Evolutionary conservation across 2,113 vertebrate genomes (phyloP).

Genomic region (Erpornis zantholeuca): DNA sequence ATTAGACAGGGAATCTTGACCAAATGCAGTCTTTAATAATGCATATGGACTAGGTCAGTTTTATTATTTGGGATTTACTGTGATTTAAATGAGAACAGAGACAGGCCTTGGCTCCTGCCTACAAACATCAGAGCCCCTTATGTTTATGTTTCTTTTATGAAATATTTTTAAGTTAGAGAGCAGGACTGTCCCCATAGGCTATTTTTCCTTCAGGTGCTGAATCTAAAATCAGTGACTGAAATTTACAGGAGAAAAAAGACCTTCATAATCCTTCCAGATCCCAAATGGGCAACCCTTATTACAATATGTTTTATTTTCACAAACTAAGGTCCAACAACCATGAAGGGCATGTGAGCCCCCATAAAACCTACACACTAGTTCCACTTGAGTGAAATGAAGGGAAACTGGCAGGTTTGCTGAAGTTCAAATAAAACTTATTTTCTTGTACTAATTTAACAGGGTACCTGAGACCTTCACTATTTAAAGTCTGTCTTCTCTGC

Average conservation of each 20-base stretch:
- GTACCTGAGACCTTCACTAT: not conserved
- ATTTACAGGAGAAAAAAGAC: conserved; percentile 21
- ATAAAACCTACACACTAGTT: not conserved
- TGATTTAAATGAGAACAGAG: conserved; percentile 33
- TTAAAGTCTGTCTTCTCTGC: conserved; percentile 45
- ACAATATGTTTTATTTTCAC: not conserved
- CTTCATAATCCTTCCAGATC: conserved; percentile 19
- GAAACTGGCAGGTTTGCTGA: not conserved
- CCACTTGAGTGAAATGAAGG: conserved; percentile 4
- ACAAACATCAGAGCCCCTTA: conserved; percentile 7
- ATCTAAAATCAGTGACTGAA: not conserved
- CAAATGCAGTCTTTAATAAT: not conserved
- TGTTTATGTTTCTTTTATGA: conserved; percentile 17
- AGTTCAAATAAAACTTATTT: not conserved
- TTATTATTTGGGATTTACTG: conserved; percentile 14
- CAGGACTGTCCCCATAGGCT: not conserved
- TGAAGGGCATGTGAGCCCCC: not conserved
- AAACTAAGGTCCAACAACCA: not conserved
- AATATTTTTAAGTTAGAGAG: not conserved
- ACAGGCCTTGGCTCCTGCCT: not conserved
- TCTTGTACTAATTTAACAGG: not conserved
- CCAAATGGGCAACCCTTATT: not conserved
- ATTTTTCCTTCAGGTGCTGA: not conserved
- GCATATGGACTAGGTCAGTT: not conserved
- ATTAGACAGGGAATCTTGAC: not conserved